Conservation (phyloP, 2,888 invertebrate species). For the Ectobius pallidus region DNA sequence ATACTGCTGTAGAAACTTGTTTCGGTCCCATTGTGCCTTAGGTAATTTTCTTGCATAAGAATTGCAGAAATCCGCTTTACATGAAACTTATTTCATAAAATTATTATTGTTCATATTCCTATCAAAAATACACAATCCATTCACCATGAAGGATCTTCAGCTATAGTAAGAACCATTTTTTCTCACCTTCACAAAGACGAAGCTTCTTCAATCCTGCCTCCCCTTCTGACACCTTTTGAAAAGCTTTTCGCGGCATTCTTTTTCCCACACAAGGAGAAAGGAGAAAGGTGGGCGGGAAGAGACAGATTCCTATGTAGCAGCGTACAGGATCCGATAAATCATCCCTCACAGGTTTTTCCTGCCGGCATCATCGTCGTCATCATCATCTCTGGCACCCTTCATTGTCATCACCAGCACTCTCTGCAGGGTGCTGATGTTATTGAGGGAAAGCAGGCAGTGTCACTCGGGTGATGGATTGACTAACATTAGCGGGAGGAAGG, state of each 20-base stretch:
- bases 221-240: not conserved
- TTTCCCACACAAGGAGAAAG: not conserved
- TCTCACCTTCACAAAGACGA: not conserved
- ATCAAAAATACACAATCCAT: too few species aligned
- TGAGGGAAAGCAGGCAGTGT: conserved; percentile 13
- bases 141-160: not conserved
- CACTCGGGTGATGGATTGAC: conserved; percentile 35
- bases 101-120: too few species aligned
- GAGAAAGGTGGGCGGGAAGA: not conserved
- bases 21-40: too few species aligned
- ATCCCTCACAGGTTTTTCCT: conserved; percentile 14
- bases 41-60: too few species aligned
- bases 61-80: too few species aligned
- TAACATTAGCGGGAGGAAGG: conserved; percentile 29
- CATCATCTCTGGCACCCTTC: conserved; percentile 19
- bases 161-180: not conserved
- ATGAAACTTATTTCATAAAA: too few species aligned
- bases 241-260: not conserved
- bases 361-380: conserved; percentile 1
- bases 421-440: conserved; percentile 21
- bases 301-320: conserved; percentile 1
- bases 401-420: conserved; percentile 30
- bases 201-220: not conserved
- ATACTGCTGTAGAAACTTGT: too few species aligned
- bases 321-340: conserved; percentile 4